Percentiles rank a stretch among this genome's conserved stretches.
Conservation (phyloP, 2,113 vertebrate species). For the Centropristis striata region DNA sequence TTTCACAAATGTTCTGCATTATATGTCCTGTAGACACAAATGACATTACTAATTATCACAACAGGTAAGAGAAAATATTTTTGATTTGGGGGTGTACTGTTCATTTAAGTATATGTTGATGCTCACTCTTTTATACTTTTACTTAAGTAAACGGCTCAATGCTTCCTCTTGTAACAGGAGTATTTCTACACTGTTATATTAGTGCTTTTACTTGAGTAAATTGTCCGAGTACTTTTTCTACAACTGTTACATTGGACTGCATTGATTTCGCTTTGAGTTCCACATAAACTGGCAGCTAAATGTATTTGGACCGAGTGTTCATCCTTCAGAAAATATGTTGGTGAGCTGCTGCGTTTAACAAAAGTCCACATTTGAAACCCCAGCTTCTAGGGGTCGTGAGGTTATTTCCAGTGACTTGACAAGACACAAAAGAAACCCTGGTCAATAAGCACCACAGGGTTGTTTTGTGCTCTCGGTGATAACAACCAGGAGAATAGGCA, state of each 20-base stretch:
- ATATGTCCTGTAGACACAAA: too few relatives aligned
- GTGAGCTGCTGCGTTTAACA: background rate
- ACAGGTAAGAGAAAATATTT: too few relatives aligned
- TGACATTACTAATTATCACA: too few relatives aligned
- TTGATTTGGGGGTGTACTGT: too few relatives aligned
- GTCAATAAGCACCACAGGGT: background rate
- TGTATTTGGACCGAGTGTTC: background rate
- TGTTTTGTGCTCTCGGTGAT: background rate
- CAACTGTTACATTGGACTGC: background rate
- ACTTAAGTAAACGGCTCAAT: background rate
- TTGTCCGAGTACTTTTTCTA: background rate
- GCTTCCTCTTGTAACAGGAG: too few relatives aligned
- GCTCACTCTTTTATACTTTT: background rate
- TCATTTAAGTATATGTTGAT: too few relatives aligned
- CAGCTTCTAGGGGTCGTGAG: background rate
- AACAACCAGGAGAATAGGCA: background rate
- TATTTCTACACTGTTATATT: background rate
- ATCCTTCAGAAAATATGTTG: background rate
- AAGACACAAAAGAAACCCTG: background rate
- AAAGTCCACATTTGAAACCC: background rate
- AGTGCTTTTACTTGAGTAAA: background rate
- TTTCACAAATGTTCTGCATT: too few relatives aligned
- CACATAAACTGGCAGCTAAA: background rate
- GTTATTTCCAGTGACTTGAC: background rate
- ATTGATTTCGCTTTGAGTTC: background rate